Base-by-base conservation (phyloP, 2,797 vertebrate species). In the Cryptoblepharus egeriae region DNA sequence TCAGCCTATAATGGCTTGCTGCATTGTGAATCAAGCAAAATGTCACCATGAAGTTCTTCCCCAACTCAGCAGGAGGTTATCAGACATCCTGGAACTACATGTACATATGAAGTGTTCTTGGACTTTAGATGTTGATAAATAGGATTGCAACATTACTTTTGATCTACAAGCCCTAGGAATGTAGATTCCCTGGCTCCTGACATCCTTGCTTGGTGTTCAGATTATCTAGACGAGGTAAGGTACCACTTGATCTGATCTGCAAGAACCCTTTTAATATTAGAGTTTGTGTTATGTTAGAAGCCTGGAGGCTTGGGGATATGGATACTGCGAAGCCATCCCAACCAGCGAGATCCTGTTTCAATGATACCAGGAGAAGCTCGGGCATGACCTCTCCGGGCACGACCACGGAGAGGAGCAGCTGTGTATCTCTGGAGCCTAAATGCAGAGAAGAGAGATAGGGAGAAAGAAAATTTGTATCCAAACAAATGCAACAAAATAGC, bases 261-360 rank as follows among this genome's bases (percentile, higher is more conserved):
- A 72, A 80, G 75, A 75, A 84, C n/a, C n/a, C 10, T 28, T 58
- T 86, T 58, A 20, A 26, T 35, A 32, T 16, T 0, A 1, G 42
- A 35, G 24, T 0, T 5, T 30, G n/a, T 20, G 60, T 45, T 86
- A 89, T 80, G 88, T 78, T 22, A 93, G 65, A 94, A 84, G 79
- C 91, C 90, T 0, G 93, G 93, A 55, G 92, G 92, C 20, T 90
- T 55, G 1, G 93, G 88, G 63, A 94, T 91, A 73, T 94, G 83
- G 65, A 93, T 90, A 0, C 89, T 92, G 26, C 91, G 91, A 85
- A 94, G 83, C 93, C 93, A 93, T 22, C 84, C 28, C 1, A 26
- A 71, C 90, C 84, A 92, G 42, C 93, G 91, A 30, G 93, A 91
- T 71, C 30, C 91, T 0, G 80, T 65, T 10, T 68, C 90, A 3